Percentiles rank a stretch among this genome's conserved stretches.
These are phyloP conservation scores for Mimas tiliae DNA, from an alignment of 2,888 invertebrate genomes.

Conservation along the genomic window DNA sequence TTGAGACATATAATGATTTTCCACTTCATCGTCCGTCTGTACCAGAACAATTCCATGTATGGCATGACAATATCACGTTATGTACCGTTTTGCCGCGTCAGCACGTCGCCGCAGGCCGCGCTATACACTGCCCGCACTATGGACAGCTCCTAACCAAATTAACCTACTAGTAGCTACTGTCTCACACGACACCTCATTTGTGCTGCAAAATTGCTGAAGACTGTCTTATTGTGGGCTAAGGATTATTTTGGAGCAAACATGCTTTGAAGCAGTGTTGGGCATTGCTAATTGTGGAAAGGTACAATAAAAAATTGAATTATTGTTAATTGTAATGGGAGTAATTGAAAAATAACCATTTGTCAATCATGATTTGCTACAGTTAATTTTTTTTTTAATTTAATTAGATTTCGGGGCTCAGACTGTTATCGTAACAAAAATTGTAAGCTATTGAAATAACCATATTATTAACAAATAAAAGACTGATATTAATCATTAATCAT, in stretches of 20 bases:
- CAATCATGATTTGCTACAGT: too few relatives aligned
- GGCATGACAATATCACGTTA: conserved; percentile 74
- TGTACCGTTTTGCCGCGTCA: conserved; percentile 72
- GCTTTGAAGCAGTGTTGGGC: too few relatives aligned
- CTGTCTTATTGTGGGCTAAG: not conserved
- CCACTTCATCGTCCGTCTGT: conserved; percentile 40
- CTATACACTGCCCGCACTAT: conserved; percentile 34
- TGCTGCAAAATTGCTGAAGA: not conserved
- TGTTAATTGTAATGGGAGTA: too few relatives aligned
- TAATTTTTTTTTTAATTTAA: too few relatives aligned
- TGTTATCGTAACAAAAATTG: too few relatives aligned
- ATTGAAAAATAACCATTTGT: too few relatives aligned
- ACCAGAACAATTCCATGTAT: conserved; percentile 62
- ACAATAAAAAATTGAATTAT: too few relatives aligned
- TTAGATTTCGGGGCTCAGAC: too few relatives aligned
- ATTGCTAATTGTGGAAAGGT: too few relatives aligned
- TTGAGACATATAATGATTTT: not conserved
- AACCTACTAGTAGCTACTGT: not conserved
- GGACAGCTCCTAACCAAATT: not conserved
- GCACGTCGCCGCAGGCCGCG: conserved; percentile 52
- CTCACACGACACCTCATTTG: not conserved
- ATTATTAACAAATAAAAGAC: too few relatives aligned
- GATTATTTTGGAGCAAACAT: not conserved
- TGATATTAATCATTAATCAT: too few relatives aligned
- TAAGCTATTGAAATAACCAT: too few relatives aligned